Evolutionary conservation across 2,797 vertebrate genomes (phyloP).

Genomic region (Darevskia nairensis): DNA sequence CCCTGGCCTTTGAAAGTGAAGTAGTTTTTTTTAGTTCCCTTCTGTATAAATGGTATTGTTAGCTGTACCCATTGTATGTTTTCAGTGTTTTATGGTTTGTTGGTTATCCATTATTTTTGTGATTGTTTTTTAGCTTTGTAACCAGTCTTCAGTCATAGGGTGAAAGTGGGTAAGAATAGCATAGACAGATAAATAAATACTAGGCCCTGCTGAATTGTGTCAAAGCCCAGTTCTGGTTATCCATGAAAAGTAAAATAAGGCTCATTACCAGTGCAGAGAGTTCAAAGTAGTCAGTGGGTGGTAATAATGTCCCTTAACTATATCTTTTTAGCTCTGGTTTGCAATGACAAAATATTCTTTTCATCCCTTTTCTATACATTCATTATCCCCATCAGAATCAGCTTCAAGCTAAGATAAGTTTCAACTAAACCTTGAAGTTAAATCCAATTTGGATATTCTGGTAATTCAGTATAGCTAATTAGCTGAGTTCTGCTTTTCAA

Average conservation of each 20-base stretch:
- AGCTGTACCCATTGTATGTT: too few species aligned
- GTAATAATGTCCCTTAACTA: not conserved
- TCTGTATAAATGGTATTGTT: too few species aligned
- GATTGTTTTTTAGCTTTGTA: too few species aligned
- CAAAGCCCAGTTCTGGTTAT: not conserved
- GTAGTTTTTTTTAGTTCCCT: too few species aligned
- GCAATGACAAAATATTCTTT: constrained; percentile 25
- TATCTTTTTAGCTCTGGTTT: constrained; percentile 13
- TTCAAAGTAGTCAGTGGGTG: not conserved
- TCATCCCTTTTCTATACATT: constrained; percentile 42
- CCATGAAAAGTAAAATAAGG: not conserved
- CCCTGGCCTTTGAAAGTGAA: too few species aligned
- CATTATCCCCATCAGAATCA: constrained; percentile 51
- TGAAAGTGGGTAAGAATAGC: too few species aligned
- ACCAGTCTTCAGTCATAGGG: too few species aligned
- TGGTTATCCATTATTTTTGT: too few species aligned
- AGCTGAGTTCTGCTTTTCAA: constrained; percentile 51
- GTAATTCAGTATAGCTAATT: constrained; percentile 64
- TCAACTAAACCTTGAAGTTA: constrained; percentile 46
- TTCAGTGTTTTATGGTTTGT: too few species aligned
- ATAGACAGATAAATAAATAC: too few species aligned
- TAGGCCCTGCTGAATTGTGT: not conserved
- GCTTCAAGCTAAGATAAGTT: constrained; percentile 59
- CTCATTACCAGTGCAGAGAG: not conserved
- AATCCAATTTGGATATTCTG: constrained; percentile 54